Percentiles rank a stretch among this genome's conserved stretches.
Conservation (phyloP, 2,888 invertebrate species). For the Leptopilina drosophilae region DNA sequence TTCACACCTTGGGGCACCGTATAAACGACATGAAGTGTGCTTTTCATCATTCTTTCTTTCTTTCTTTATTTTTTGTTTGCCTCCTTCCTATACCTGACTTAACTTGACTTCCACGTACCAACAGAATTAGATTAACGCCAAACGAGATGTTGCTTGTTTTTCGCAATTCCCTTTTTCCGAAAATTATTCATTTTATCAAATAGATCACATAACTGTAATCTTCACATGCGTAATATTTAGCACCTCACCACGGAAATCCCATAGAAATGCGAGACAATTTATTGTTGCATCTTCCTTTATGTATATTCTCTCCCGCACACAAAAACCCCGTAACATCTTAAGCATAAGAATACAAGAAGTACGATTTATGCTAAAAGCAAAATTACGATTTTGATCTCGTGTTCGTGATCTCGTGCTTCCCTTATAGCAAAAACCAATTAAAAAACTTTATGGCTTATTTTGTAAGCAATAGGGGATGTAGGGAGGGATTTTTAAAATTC, state of each 20-base stretch:
- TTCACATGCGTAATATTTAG: neutral
- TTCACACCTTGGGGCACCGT: too few relatives aligned
- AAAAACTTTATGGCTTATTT: slow-evolving; percentile 33
- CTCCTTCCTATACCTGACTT: too few relatives aligned
- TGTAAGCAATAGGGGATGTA: slow-evolving; percentile 28
- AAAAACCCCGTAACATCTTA: neutral
- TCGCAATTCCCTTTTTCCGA: too few relatives aligned
- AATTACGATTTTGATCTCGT: slow-evolving; percentile 14
- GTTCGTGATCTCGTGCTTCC: neutral
- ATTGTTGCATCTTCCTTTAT: neutral
- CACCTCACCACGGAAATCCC: neutral
- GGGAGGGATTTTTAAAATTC: slow-evolving; percentile 6
- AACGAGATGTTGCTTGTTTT: too few relatives aligned
- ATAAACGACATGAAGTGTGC: too few relatives aligned
- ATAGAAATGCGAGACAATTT: neutral
- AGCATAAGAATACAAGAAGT: neutral
- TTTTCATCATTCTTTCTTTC: too few relatives aligned
- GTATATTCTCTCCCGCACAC: neutral
- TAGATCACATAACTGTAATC: too few relatives aligned
- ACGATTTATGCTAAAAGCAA: neutral
- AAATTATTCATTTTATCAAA: too few relatives aligned
- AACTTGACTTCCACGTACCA: too few relatives aligned
- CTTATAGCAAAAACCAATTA: slow-evolving; percentile 30
- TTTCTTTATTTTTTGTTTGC: too few relatives aligned
- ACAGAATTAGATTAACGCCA: too few relatives aligned